Evolutionary conservation across 1,140 invertebrate species (phyloP).

Genomic region (Temnothorax longispinosus): DNA sequence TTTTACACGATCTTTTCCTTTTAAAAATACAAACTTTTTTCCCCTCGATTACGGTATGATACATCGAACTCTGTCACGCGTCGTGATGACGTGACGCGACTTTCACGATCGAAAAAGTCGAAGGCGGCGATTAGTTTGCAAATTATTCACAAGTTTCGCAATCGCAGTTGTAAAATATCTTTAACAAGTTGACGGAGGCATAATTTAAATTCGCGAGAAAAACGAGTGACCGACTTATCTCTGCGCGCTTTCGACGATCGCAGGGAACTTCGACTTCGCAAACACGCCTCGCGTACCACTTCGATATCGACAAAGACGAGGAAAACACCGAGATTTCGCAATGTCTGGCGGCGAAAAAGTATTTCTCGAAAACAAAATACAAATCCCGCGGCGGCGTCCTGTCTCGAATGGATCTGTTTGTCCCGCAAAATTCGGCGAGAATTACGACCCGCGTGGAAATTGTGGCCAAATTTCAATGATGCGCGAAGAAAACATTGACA

Average conservation of each 20-base stretch:
- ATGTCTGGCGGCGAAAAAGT: neutral
- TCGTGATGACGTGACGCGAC: neutral
- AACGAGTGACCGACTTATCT: conserved; percentile 16
- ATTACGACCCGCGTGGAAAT: conserved; percentile 14
- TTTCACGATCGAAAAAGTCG: conserved; percentile 2
- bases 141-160: conserved; percentile 24
- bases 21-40: conserved; percentile 12
- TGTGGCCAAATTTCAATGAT: neutral
- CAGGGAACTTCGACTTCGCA: conserved; percentile 10
- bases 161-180: conserved; percentile 17
- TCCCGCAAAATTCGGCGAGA: conserved; percentile 32
- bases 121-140: neutral
- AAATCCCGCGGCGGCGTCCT: conserved; percentile 20
- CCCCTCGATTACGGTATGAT: neutral
- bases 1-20: conserved; percentile 37
- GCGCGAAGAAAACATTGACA: neutral
- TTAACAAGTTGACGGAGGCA: conserved; percentile 22
- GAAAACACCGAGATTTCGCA: neutral
- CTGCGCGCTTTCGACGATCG: neutral
- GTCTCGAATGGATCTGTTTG: conserved; percentile 51
- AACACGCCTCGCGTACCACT: neutral
- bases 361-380: conserved; percentile 39
- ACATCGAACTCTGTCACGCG: neutral
- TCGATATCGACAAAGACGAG: neutral
- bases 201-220: conserved; percentile 15